Evolutionary conservation across 2,888 invertebrate species (phyloP).

Genomic region (Agrypnus murinus): DNA sequence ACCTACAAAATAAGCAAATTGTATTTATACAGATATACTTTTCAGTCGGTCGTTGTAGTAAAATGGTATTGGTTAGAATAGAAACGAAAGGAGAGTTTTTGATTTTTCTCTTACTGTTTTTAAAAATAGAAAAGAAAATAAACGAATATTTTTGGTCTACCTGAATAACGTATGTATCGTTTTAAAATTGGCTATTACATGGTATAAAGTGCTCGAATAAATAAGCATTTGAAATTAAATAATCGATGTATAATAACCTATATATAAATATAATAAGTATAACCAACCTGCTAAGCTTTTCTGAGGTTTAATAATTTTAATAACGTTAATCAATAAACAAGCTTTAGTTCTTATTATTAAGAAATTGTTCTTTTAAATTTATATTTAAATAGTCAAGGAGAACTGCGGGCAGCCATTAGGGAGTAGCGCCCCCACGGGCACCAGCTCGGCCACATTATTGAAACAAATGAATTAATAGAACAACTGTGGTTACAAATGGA

Average conservation of each 20-base stretch:
- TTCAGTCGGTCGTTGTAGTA: constrained; percentile 5
- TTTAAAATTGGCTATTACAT: no score
- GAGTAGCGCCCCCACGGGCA: no score
- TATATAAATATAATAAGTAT: no score
- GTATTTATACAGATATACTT: no score
- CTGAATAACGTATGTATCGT: not conserved
- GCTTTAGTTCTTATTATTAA: not conserved
- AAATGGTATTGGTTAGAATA: constrained; percentile 39
- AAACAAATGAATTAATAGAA: no score
- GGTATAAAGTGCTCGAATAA: no score
- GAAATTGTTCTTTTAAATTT: constrained; percentile 6
- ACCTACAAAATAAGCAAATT: constrained; percentile 42
- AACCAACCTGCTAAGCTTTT: no score
- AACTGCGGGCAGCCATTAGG: not conserved
- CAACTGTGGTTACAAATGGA: no score
- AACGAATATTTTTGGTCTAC: no score
- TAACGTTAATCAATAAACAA: not conserved
- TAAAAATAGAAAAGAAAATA: not conserved
- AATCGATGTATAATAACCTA: no score
- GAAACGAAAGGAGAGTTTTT: constrained; percentile 28
- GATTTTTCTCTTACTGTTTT: not conserved
- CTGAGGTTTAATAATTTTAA: not conserved
- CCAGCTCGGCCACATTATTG: no score
- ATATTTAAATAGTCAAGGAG: not conserved
- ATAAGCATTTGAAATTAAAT: no score